Evolutionary conservation across 2,113 vertebrate species (phyloP).

Genomic region (Cariama cristata): DNA sequence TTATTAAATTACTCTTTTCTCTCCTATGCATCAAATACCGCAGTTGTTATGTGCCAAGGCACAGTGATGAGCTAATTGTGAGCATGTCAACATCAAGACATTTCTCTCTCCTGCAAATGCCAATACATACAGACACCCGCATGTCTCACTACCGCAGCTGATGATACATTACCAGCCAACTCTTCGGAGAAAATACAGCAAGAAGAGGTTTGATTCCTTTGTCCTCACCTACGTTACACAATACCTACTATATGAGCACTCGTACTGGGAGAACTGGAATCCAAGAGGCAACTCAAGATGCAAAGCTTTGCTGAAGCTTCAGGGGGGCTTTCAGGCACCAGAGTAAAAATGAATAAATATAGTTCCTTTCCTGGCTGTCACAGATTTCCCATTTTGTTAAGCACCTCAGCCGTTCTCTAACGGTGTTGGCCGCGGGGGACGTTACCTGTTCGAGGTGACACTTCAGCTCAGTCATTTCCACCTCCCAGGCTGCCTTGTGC

Average conservation of each 20-base stretch:
- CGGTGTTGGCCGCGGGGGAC: fast-evolving
- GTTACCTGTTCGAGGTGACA: slow-evolving; percentile 88
- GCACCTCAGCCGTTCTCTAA: background rate
- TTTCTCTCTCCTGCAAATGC: background rate
- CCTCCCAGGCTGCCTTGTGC: slow-evolving; percentile 93
- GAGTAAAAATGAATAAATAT: background rate
- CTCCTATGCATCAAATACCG: background rate
- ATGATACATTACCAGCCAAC: background rate
- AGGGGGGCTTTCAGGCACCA: background rate
- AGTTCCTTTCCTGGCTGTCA: background rate
- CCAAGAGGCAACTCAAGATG: background rate
- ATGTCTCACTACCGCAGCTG: background rate
- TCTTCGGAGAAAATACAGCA: background rate
- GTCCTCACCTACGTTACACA: fast-evolving
- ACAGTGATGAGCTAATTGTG: background rate
- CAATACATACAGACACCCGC: background rate
- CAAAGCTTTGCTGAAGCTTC: background rate
- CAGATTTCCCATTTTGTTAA: background rate
- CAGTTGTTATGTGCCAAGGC: background rate
- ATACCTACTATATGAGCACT: background rate
- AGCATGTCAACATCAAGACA: background rate
- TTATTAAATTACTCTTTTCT: background rate
- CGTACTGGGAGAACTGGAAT: background rate
- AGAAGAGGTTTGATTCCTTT: background rate
- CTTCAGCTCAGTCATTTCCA: slow-evolving; percentile 88